A percentile compares a stretch with the other conserved stretches of the same genome.
These are phyloP conservation scores for Oxyura jamaicensis DNA, from an alignment of 2,113 vertebrate genomes.

Conservation along the genomic window DNA sequence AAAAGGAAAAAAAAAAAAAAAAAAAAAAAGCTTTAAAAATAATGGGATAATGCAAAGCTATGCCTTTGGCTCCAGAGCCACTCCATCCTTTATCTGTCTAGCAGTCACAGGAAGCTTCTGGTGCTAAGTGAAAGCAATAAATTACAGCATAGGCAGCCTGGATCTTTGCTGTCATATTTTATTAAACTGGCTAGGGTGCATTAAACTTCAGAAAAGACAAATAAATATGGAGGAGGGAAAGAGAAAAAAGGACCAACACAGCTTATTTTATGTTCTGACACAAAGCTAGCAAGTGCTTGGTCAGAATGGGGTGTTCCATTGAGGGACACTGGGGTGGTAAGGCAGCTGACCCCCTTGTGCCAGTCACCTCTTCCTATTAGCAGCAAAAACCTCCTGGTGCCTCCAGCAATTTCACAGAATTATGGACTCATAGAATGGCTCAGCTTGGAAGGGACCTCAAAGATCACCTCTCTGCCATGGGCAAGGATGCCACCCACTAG, in stretches of 20 bases:
- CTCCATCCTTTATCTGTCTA: background rate
- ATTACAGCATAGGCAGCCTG: background rate
- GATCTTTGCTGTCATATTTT: background rate
- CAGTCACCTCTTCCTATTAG: background rate
- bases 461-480: no score
- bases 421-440: no score
- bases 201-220: conserved; percentile 12
- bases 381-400: background rate
- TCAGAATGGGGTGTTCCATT: background rate
- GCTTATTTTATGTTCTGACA: background rate
- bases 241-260: background rate
- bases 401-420: background rate
- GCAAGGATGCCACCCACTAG: no score
- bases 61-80: background rate
- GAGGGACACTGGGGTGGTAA: background rate
- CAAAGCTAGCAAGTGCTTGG: background rate
- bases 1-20: background rate
- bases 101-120: conserved; percentile 8
- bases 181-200: background rate
- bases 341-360: background rate
- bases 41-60: background rate
- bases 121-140: background rate
- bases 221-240: background rate
- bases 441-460: no score
- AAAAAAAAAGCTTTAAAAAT: background rate